phyloP scores from a whole-genome alignment of 2,113 vertebrate species.

The Rynchops niger region DNA sequence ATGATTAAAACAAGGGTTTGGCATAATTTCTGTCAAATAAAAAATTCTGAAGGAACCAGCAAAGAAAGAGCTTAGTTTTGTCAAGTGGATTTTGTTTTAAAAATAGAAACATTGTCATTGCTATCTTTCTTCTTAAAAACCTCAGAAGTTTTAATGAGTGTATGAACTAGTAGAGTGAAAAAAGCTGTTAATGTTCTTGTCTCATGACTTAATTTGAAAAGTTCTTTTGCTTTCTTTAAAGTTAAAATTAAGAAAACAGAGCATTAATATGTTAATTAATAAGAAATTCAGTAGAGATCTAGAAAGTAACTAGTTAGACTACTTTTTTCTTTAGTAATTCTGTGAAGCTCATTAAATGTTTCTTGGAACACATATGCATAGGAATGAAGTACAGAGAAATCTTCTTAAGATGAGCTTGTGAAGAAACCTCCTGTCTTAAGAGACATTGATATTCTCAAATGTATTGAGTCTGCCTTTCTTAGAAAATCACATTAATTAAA shows the following conservation, averaged over 20 bases:
- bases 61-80: conserved; percentile 15
- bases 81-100: conserved; percentile 58
- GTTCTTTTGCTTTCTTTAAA: conserved; percentile 76
- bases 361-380: conserved; percentile 55
- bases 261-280: conserved; percentile 79
- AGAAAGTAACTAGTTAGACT: conserved; percentile 69
- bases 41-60: background rate
- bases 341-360: conserved; percentile 74
- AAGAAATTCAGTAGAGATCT: conserved; percentile 70
- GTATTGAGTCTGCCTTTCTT: conserved; percentile 22
- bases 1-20: background rate
- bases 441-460: conserved; percentile 46
- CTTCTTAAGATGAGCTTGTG: conserved; percentile 42
- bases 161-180: conserved; percentile 68
- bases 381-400: conserved; percentile 39
- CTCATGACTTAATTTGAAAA: conserved; percentile 74
- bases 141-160: conserved; percentile 46
- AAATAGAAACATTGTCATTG: conserved; percentile 66
- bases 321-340: conserved; percentile 65
- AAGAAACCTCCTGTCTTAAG: conserved; percentile 46
- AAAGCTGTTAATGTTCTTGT: conserved; percentile 69
- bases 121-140: conserved; percentile 63
- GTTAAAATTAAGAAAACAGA: conserved; percentile 75
- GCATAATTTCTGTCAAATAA: background rate
- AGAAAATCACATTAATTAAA: conserved; percentile 60